Evolutionary conservation across 2,113 vertebrate genomes (phyloP), one percentile per base, ranked within the genome.

Genomic region (Hemichromis elongatus): DNA sequence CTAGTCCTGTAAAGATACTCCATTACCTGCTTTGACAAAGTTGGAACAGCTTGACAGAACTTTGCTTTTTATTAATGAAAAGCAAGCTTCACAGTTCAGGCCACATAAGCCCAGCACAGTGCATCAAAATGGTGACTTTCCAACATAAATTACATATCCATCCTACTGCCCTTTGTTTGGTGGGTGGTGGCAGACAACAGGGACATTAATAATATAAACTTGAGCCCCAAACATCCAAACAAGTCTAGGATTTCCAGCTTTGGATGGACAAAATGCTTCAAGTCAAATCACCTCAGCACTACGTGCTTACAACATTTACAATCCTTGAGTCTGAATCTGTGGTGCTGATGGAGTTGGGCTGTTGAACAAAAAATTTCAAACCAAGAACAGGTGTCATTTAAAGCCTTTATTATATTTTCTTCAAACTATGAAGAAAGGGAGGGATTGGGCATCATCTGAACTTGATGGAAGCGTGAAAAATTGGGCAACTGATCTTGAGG

Each of bases 321-420:
- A 21, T 21, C 37, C 21, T 70, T 16, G 2, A 26, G 21, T 70
- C 42, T 26, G 3, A 37, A 37, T 63, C 33, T 63, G 59, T 37
- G 33, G 33, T 13, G 59, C 33, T 37, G 33, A 21, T 5, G 4
- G 33, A 63, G 19, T 24, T 68, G 61, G 14, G 61, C 35, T 24
- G 11, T 5, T 68, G 59, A 63, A 37, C 59, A 63, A 68, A 75
- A 26, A 75, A 75, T 3, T 52, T 52, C 70, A 75, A 75, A 33
- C 42, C 45, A 75, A 12, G 24, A 73, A 73, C 68, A 30, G 24
- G 26, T 52, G 42, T 75, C 2, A 75, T 50, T 52, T 75, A 75
- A 75, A 75, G 10, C 70, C 18, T 75, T 75, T 75, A 75, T 75
- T 52, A 52, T 7, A n/a, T 11, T 75, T 75, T 75, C 70, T 12